Percentiles rank a stretch among this genome's conserved stretches.
Conservation (phyloP, 2,797 vertebrate species). For the Coranthus polyacanthus region DNA sequence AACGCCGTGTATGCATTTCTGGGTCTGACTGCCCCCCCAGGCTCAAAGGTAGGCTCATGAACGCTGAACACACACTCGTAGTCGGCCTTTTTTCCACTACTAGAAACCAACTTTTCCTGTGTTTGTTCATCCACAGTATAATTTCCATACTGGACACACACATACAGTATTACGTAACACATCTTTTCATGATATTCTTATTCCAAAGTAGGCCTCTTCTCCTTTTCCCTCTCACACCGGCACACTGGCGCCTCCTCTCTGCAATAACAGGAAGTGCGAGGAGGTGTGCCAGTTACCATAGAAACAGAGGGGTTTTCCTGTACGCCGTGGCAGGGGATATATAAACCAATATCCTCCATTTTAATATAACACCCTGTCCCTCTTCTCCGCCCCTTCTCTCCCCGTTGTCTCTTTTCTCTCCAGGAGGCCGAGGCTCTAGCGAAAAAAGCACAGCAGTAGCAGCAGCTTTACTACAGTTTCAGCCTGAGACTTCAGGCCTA, state of each 20-base stretch:
- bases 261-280: constrained; percentile 54
- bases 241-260: constrained; percentile 71
- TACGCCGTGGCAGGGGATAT: constrained; percentile 38
- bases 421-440: constrained; percentile 95
- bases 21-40: constrained; percentile 94
- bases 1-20: constrained; percentile 95
- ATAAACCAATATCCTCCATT: constrained; percentile 69
- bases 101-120: constrained; percentile 1
- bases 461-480: constrained; percentile 40
- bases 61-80: constrained; percentile 25
- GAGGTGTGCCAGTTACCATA: constrained; percentile 77
- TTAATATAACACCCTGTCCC: constrained; percentile 49
- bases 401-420: constrained; percentile 59
- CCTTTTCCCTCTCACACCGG: constrained; percentile 19
- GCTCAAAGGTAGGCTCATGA: constrained; percentile 90
- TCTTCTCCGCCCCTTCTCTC: constrained; percentile 34
- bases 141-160: constrained; percentile 56
- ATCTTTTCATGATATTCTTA: constrained; percentile 59
- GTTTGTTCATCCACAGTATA: constrained; percentile 40
- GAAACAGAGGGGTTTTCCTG: constrained; percentile 74
- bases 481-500: constrained; percentile 52
- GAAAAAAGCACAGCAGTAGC: constrained; percentile 87
- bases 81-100: constrained; percentile 20
- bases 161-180: constrained; percentile 61
- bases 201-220: constrained; percentile 39